phyloP scores from a whole-genome alignment of 30 jellyfish, hydroid and myxozoan species.

The Aurelia aurita region DNA sequence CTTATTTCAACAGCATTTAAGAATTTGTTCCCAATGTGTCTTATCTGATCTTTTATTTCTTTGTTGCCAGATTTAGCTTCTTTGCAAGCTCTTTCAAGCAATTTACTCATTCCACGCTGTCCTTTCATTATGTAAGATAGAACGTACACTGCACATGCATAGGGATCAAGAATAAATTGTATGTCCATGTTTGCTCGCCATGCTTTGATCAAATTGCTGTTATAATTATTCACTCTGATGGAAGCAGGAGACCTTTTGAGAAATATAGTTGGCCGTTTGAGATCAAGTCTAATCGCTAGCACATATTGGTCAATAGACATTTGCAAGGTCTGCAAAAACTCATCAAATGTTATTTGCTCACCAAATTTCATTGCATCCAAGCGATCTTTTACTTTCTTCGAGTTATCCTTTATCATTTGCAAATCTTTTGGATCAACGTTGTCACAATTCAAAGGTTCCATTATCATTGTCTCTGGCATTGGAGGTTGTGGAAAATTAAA shows the following conservation, averaged over 20 bases:
- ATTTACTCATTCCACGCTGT: too few species aligned
- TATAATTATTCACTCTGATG: slow-evolving; percentile 17
- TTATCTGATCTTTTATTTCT: neutral
- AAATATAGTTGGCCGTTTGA: neutral
- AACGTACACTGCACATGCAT: slow-evolving; percentile 66
- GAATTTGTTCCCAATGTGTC: too few species aligned
- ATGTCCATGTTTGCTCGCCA: slow-evolving; percentile 49
- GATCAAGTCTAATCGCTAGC: neutral
- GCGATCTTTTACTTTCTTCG: neutral
- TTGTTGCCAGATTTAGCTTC: slow-evolving; percentile 1
- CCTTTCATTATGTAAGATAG: too few species aligned
- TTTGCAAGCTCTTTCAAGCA: too few species aligned
- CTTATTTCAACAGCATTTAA: slow-evolving; percentile 43
- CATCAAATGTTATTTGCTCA: slow-evolving; percentile 10
- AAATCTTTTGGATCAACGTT: neutral
- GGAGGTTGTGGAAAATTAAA: slow-evolving; percentile 48
- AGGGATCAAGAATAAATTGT: slow-evolving; percentile 46
- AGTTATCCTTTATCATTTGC: neutral
- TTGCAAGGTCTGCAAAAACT: neutral
- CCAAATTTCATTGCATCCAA: slow-evolving; percentile 29
- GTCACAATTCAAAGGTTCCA: slow-evolving; percentile 2
- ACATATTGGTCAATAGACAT: neutral
- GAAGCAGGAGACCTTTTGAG: neutral
- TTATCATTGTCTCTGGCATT: slow-evolving; percentile 16
- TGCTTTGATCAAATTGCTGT: neutral